Conservation (phyloP, 2,113 vertebrate species). For the Engystomops pustulosus region DNA sequence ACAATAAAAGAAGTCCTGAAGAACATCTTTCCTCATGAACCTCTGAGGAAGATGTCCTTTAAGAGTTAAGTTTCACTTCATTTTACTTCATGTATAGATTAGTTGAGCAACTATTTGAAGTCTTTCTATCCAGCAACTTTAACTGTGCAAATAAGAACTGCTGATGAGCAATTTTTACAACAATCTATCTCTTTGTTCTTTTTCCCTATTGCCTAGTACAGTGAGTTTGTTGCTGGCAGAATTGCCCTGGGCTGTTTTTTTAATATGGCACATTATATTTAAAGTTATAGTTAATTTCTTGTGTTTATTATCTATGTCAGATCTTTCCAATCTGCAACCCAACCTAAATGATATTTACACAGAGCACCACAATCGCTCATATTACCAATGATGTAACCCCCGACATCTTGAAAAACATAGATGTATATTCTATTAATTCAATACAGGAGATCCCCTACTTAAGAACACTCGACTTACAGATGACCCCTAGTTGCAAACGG, state of each 20-base stretch:
- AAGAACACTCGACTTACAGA: too few species aligned
- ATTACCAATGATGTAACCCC: neutral
- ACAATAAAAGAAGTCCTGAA: too few species aligned
- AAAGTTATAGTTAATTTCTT: constrained; percentile 35
- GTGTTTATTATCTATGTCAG: constrained; percentile 11
- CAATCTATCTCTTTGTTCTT: neutral
- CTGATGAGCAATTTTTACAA: neutral
- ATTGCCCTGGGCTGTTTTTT: neutral
- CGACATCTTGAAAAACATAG: neutral
- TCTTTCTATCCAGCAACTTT: neutral
- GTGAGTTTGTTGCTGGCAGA: constrained; percentile 1
- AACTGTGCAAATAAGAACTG: constrained; percentile 22
- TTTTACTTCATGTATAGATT: accelerated
- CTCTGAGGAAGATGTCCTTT: too few species aligned
- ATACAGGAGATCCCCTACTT: too few species aligned
- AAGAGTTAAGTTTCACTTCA: neutral
- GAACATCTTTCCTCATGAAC: too few species aligned
- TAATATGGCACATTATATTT: neutral
- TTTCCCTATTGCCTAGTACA: neutral
- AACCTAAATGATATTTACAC: neutral
- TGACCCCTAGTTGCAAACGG: too few species aligned
- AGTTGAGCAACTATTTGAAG: neutral
- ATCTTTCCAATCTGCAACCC: neutral
- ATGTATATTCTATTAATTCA: too few species aligned
- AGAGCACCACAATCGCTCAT: neutral